Base-by-base conservation (phyloP, 37 sponge, comb jelly and placozoan genomes). In the Petrosia ficiformis region DNA sequence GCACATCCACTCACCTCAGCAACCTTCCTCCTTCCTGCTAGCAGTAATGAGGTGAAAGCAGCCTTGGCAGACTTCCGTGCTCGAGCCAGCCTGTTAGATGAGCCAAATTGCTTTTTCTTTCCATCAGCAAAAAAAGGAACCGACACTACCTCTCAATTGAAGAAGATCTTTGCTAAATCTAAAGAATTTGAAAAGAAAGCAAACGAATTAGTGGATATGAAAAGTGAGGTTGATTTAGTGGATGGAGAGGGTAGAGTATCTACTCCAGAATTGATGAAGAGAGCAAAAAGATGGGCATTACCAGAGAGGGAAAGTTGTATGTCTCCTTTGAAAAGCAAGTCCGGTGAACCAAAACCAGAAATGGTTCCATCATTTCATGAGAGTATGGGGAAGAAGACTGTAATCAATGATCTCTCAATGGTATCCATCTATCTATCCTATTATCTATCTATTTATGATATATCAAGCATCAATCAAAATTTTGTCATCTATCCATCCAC, bases 1-100 rank as follows among this genome's bases (percentile, higher is more conserved):
- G 44, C 39, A 16, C 91, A 90, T 43, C 91, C 91, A 1, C 72
- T 90, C 64, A 85, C 85, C 4, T 66, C 42, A 30, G 72, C 82
- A 33, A 32, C 81, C 36, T 70, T 90, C 57, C 37, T 82, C 36
- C 30, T 72, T 8, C 34, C 78, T 25, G 8, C 54, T 14, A 48
- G 14, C 14, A 48, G 14, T 48, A 48, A 48, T 14, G 54, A 14
- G 14, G 8, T 19, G 8, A 77, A 82, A 61, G 70, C 91, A 16
- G 81, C 75, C 19, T 44, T 90, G 60, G 91, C 91, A 8, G 91
- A 90, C 56, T 90, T 63, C 68, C 75, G 86, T 54, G 78, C 91
- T 0, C 32, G 86, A 24, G 82, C 86, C 0, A 81, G 90, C 0
- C n/a, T 5, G 5, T 59, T 70, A 16, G 26, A n/a, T 11, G 63